A percentile compares a stretch with the other conserved stretches of the same genome.
Conservation (phyloP, 2,113 vertebrate species). For the Gyps fulvus region DNA sequence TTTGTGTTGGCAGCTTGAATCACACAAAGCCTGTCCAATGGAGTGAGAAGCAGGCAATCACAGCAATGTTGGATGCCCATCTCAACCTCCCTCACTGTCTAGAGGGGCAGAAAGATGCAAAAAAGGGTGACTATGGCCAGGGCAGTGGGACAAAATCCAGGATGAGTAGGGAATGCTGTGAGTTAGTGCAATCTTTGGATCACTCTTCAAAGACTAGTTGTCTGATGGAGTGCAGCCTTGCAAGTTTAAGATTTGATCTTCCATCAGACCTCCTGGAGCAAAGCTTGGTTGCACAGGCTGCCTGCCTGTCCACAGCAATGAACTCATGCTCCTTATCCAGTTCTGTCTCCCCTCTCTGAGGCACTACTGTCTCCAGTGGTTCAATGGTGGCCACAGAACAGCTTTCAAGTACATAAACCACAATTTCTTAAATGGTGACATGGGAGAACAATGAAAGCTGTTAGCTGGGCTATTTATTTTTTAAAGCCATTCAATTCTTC, state of each 20-base stretch:
- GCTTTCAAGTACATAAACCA: neutral
- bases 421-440: neutral
- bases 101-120: neutral
- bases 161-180: neutral
- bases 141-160: neutral
- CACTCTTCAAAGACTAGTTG: neutral
- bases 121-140: neutral
- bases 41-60: neutral
- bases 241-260: neutral
- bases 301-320: neutral
- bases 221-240: neutral
- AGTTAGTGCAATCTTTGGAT: neutral
- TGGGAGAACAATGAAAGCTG: neutral
- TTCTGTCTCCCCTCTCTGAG: neutral
- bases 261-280: neutral
- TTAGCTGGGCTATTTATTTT: neutral
- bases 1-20: neutral
- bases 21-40: neutral
- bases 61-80: neutral
- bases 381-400: neutral
- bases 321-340: neutral
- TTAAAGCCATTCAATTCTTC: neutral
- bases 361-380: neutral
- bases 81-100: neutral
- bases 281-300: neutral